phyloP scores from a whole-genome alignment of 2,113 vertebrate genomes.

The Microtus montanus region DNA sequence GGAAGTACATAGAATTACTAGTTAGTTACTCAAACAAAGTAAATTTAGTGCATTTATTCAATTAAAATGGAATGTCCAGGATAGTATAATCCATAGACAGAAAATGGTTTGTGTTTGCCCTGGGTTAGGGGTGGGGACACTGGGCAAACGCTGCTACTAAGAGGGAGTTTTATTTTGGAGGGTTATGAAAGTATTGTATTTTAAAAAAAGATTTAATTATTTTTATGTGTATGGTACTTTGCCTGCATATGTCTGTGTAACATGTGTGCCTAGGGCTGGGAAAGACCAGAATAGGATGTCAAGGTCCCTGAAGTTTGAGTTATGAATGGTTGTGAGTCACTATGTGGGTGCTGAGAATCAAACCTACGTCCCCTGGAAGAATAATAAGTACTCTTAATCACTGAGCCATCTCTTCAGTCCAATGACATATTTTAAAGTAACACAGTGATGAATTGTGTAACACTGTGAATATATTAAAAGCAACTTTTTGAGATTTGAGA shows the following conservation, averaged over 20 bases:
- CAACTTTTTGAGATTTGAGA: background rate
- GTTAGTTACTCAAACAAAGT: background rate
- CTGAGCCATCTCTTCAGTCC: background rate
- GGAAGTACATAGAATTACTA: background rate
- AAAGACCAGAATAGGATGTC: background rate
- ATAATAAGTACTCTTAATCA: background rate
- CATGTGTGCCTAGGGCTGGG: background rate
- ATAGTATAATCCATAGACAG: background rate
- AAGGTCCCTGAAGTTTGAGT: background rate
- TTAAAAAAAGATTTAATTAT: background rate
- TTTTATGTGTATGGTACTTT: background rate
- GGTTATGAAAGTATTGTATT: background rate
- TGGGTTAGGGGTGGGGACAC: background rate
- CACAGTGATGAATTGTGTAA: background rate
- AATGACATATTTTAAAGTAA: slow-evolving; percentile 20
- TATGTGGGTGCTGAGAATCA: background rate
- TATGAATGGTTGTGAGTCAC: background rate
- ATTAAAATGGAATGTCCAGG: background rate
- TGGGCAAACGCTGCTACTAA: background rate
- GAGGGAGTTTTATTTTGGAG: background rate
- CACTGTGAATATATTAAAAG: background rate
- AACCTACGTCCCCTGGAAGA: background rate
- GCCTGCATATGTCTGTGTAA: background rate
- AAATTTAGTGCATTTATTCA: background rate
- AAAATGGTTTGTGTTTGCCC: background rate